Percentiles rank a stretch among this genome's conserved stretches.
These are phyloP conservation scores for Limonius californicus DNA, from an alignment of 1,140 invertebrate species.

Conservation along the genomic window DNA sequence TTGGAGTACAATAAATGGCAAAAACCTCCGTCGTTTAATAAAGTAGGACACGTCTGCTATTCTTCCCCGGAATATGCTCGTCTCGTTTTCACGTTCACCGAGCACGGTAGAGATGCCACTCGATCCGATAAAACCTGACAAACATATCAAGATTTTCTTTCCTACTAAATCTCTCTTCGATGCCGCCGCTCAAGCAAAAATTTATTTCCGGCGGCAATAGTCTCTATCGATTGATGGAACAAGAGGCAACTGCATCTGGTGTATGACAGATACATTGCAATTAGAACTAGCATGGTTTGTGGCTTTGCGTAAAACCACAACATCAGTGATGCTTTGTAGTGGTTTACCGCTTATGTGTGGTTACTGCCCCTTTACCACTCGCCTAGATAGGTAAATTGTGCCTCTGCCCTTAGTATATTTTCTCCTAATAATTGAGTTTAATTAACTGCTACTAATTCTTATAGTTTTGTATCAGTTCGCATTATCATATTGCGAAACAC, in stretches of 20 bases:
- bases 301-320: neutral
- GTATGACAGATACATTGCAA: constrained; percentile 7
- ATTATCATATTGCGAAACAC: no score
- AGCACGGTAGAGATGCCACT: neutral
- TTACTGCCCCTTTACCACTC: neutral
- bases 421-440: no score
- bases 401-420: no score
- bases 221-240: no score
- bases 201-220: neutral
- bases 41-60: no score
- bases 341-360: constrained; percentile 7
- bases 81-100: neutral
- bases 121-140: constrained; percentile 14
- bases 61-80: no score
- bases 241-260: neutral
- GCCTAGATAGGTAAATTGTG: no score
- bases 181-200: neutral
- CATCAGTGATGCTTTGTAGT: constrained; percentile 7
- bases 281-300: constrained; percentile 5
- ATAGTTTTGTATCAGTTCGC: no score
- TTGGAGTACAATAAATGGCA: no score
- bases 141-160: constrained; percentile 13
- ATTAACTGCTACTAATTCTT: no score
- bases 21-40: no score
- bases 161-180: no score